Conservation (phyloP, 2,888 invertebrate species). For the Thymelicus lineola region DNA sequence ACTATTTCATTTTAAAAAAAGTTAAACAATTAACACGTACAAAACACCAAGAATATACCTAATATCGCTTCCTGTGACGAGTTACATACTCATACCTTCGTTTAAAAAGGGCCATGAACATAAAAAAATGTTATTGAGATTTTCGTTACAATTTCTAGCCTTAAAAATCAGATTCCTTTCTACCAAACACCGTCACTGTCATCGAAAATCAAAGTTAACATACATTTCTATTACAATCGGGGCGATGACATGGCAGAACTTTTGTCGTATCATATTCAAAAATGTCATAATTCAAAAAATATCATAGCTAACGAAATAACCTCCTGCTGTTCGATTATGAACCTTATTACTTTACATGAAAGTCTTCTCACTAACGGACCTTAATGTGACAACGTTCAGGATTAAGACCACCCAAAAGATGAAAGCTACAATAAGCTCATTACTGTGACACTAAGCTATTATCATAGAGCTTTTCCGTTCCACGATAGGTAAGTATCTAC, state of each 20-base stretch:
- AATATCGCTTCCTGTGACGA: too few species aligned
- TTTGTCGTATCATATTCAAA: constrained; percentile 27
- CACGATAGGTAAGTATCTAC: constrained; percentile 45
- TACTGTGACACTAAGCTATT: constrained; percentile 57
- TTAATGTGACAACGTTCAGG: constrained; percentile 47
- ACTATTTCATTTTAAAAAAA: too few species aligned
- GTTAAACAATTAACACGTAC: too few species aligned
- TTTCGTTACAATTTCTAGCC: not conserved
- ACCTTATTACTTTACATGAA: not conserved
- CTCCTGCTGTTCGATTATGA: not conserved
- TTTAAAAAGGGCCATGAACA: too few species aligned
- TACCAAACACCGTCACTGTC: not conserved
- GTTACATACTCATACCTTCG: too few species aligned
- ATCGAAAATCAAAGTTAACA: constrained; percentile 17
- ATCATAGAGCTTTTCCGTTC: constrained; percentile 44
- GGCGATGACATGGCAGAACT: constrained; percentile 25
- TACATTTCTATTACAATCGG: constrained; percentile 19
- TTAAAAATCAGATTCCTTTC: not conserved
- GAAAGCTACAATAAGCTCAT: constrained; percentile 57
- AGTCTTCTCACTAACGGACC: constrained; percentile 14
- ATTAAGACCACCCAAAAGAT: constrained; percentile 60
- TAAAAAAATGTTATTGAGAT: not conserved
- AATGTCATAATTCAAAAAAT: constrained; percentile 25
- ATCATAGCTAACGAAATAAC: constrained; percentile 5
- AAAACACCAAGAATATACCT: too few species aligned